phyloP scores from a whole-genome alignment of 2,888 invertebrate genomes.

The Mesodorylaimus sp. region DNA sequence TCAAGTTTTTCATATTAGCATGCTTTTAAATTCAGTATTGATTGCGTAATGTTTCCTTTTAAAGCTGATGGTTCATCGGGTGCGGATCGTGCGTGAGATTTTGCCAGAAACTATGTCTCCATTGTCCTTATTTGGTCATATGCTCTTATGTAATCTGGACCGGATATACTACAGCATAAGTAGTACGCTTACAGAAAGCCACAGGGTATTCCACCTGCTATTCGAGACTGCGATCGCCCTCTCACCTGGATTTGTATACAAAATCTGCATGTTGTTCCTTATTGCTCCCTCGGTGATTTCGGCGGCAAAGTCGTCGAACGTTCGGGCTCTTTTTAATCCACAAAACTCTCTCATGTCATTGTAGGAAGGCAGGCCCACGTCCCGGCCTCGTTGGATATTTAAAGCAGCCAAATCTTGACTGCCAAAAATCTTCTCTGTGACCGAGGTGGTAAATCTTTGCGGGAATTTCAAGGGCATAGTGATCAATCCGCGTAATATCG shows the following conservation, averaged over 20 bases:
- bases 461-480: slow-evolving; percentile 55
- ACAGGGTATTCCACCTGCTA: no score
- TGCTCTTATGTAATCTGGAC: no score
- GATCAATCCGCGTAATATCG: slow-evolving; percentile 72
- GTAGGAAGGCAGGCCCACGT: slow-evolving; percentile 70
- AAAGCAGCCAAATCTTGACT: slow-evolving; percentile 68
- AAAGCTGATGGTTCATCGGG: no score
- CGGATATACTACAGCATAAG: no score
- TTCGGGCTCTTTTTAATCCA: slow-evolving; percentile 45
- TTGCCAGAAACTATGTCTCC: no score
- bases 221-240: no score
- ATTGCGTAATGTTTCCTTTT: no score
- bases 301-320: slow-evolving; percentile 44
- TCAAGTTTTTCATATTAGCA: no score
- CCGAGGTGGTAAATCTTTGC: slow-evolving; percentile 44
- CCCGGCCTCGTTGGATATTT: slow-evolving; percentile 70
- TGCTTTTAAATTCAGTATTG: no score
- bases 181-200: no score
- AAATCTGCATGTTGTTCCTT: neutral
- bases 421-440: slow-evolving; percentile 76
- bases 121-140: no score
- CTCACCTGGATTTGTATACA: neutral
- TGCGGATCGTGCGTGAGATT: no score
- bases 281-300: slow-evolving; percentile 58
- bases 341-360: slow-evolving; percentile 68